Conservation (phyloP, 2,797 vertebrate species). For the Morus bassanus region DNA sequence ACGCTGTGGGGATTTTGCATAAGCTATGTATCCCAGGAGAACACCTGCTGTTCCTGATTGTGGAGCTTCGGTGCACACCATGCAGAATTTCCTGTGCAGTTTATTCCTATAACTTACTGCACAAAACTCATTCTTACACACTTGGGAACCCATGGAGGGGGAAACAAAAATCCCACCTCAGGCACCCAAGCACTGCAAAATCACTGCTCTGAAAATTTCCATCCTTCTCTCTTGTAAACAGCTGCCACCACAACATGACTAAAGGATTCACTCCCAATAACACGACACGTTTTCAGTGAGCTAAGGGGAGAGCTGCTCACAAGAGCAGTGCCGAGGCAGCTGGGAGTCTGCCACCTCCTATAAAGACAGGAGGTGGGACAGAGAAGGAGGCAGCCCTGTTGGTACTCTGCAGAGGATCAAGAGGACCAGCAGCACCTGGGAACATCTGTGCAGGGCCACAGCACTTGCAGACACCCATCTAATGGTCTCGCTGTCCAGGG, state of each 20-base stretch:
- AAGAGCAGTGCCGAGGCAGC: neutral
- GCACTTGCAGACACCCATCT: neutral
- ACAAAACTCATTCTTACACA: neutral
- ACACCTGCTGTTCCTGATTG: neutral
- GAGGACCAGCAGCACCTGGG: neutral
- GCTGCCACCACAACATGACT: neutral
- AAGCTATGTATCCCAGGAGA: neutral
- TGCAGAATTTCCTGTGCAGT: neutral
- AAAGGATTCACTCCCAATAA: neutral
- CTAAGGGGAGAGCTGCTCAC: neutral
- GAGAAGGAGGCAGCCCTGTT: accelerated
- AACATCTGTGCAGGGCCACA: neutral
- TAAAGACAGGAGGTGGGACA: neutral
- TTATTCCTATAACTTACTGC: neutral
- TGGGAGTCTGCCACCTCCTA: neutral
- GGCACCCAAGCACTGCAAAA: neutral
- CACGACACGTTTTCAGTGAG: accelerated
- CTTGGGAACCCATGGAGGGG: neutral
- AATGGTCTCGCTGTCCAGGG: neutral
- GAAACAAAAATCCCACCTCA: too few relatives aligned
- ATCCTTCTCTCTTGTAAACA: neutral
- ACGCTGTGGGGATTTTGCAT: neutral
- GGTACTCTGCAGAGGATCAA: neutral
- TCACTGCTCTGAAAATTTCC: neutral
- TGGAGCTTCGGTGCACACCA: neutral